phyloP scores from a whole-genome alignment of 2,113 vertebrate species.

The Tricholaema leucomelas region DNA sequence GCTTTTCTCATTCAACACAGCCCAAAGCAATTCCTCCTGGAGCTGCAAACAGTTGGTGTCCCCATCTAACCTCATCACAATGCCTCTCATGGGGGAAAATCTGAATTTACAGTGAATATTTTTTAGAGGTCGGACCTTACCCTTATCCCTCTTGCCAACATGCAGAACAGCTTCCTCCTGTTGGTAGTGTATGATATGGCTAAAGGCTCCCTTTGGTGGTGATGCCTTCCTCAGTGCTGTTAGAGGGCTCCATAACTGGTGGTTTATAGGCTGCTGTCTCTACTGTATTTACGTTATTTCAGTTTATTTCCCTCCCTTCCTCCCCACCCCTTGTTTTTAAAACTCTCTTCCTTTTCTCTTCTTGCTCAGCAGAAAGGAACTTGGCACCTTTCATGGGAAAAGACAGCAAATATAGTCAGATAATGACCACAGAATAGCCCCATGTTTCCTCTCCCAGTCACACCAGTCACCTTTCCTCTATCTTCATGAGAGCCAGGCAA shows the following conservation, averaged over 20 bases:
- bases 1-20: conserved; percentile 30
- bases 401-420: not conserved
- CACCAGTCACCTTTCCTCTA: not conserved
- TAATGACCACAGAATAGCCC: not conserved
- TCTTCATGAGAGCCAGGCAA: not conserved
- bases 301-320: rapidly evolving
- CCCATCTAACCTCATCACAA: conserved; percentile 6
- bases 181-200: not conserved
- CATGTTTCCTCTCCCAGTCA: not conserved
- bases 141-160: not conserved
- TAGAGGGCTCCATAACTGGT: not conserved
- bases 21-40: not conserved
- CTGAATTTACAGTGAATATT: not conserved
- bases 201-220: not conserved
- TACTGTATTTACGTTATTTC: not conserved
- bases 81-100: not conserved
- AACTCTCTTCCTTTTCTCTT: not conserved
- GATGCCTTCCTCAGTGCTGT: not conserved
- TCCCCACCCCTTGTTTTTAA: not conserved
- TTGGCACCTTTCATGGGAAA: not conserved
- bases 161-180: not conserved
- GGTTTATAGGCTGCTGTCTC: not conserved
- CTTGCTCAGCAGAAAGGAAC: not conserved
- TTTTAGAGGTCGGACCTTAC: not conserved
- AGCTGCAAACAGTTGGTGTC: conserved; percentile 10